Evolutionary conservation across 2,888 invertebrate species (phyloP).

Genomic region (Ophioninae sp.): DNA sequence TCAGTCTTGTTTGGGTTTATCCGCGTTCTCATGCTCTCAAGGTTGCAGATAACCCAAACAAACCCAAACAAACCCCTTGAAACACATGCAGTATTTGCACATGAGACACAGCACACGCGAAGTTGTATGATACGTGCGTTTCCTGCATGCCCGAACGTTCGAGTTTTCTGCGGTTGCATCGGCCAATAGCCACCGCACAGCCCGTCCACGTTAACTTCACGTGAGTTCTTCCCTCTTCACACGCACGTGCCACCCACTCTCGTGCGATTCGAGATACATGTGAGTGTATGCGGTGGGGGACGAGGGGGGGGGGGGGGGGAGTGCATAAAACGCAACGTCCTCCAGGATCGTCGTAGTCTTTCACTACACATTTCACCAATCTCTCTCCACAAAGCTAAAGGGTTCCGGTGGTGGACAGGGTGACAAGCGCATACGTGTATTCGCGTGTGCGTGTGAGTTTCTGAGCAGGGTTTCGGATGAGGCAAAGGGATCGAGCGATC

Average conservation of each 20-base stretch:
- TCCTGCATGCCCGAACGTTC: constrained; percentile 1
- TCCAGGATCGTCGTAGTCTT: constrained; percentile 40
- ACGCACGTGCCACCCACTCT: neutral
- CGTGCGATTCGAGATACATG: neutral
- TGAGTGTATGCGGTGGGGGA: too few species aligned
- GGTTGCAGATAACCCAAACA: too few species aligned
- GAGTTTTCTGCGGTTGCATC: constrained; percentile 58
- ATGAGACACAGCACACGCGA: constrained; percentile 19
- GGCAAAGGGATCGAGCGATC: constrained; percentile 66
- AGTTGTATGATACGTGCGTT: constrained; percentile 6
- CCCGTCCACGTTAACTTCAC: constrained; percentile 25
- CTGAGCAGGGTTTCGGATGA: constrained; percentile 49
- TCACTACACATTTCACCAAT: constrained; percentile 61
- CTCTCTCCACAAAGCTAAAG: constrained; percentile 59
- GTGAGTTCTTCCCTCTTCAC: neutral
- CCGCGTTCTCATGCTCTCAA: too few species aligned
- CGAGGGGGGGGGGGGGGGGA: neutral
- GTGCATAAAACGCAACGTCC: constrained; percentile 10
- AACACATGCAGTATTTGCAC: neutral
- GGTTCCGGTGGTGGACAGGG: constrained; percentile 62
- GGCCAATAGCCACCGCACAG: constrained; percentile 61
- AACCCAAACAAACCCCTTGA: too few species aligned
- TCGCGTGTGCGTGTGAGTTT: constrained; percentile 20
- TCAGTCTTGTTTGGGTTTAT: too few species aligned
- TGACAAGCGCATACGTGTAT: constrained; percentile 53